Evolutionary conservation across 30 jellyfish, hydroid and myxozoan species (phyloP).

Genomic region (Hydractinia symbiolongicarpus): DNA sequence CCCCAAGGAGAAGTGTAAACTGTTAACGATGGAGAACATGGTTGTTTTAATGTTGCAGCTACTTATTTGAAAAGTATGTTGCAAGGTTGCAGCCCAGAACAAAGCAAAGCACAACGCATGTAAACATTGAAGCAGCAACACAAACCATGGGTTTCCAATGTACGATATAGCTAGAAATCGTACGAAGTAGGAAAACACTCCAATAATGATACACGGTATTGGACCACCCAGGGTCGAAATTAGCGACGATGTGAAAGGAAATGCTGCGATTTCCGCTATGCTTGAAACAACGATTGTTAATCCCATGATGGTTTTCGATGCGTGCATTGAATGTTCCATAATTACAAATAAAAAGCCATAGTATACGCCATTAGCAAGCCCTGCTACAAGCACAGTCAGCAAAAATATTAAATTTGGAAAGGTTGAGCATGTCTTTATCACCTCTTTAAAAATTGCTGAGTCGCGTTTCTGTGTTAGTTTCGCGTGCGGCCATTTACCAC

Average conservation of each 20-base stretch:
- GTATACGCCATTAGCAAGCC: slow-evolving; percentile 54
- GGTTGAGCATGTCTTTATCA: neutral
- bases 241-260: slow-evolving; percentile 46
- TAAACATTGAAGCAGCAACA: slow-evolving; percentile 47
- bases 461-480: no score
- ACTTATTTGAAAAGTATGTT: slow-evolving; percentile 28
- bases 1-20: slow-evolving; percentile 52
- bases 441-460: neutral
- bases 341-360: slow-evolving; percentile 53
- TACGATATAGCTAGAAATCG: slow-evolving; percentile 47
- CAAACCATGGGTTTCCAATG: slow-evolving; percentile 49
- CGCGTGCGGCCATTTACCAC: slow-evolving; percentile 5
- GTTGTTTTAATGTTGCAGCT: slow-evolving; percentile 50
- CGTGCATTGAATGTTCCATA: slow-evolving; percentile 14
- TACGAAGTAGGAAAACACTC: slow-evolving; percentile 32
- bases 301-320: slow-evolving; percentile 68
- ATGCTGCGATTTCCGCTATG: slow-evolving; percentile 54
- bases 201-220: slow-evolving; percentile 38
- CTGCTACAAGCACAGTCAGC: slow-evolving; percentile 43
- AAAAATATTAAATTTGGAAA: slow-evolving; percentile 33
- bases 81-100: slow-evolving; percentile 69
- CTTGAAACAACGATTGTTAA: slow-evolving; percentile 61
- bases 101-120: slow-evolving; percentile 68
- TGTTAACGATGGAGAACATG: slow-evolving; percentile 46
- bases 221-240: slow-evolving; percentile 46